These are phyloP conservation scores for Ctenoplectra terminalis DNA, from an alignment of 1,140 invertebrate species.

Conservation along the genomic window DNA sequence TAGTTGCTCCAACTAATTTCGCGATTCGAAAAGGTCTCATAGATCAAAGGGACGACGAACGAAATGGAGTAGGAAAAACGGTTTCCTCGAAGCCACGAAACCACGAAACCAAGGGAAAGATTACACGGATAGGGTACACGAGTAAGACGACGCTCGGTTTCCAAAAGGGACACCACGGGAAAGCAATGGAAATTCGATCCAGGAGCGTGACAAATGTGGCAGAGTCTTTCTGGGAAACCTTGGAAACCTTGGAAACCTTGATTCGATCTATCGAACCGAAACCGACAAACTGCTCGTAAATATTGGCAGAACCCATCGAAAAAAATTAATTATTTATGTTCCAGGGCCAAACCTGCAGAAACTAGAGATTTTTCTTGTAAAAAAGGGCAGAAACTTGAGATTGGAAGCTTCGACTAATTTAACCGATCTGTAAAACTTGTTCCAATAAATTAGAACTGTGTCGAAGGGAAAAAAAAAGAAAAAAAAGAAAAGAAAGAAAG, in stretches of 20 bases:
- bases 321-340: slow-evolving; percentile 33
- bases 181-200: slow-evolving; percentile 12
- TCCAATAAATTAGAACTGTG: too few species aligned
- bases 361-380: background rate
- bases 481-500: background rate
- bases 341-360: background rate
- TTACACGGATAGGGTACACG: background rate
- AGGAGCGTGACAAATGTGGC: background rate
- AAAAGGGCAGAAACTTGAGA: background rate
- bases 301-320: background rate
- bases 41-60: background rate
- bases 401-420: background rate
- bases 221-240: background rate
- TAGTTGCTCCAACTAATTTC: too few species aligned
- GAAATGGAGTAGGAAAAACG: background rate
- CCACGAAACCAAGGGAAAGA: background rate
- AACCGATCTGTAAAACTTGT: too few species aligned
- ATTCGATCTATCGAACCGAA: background rate
- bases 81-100: background rate
- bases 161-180: background rate
- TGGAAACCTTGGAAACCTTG: too few species aligned
- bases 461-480: background rate
- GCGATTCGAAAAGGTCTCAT: too few species aligned
- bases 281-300: slow-evolving; percentile 4
- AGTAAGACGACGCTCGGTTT: background rate